Conservation (phyloP, 1,140 invertebrate species). For the Paramacrobiotus metropolitanus region DNA sequence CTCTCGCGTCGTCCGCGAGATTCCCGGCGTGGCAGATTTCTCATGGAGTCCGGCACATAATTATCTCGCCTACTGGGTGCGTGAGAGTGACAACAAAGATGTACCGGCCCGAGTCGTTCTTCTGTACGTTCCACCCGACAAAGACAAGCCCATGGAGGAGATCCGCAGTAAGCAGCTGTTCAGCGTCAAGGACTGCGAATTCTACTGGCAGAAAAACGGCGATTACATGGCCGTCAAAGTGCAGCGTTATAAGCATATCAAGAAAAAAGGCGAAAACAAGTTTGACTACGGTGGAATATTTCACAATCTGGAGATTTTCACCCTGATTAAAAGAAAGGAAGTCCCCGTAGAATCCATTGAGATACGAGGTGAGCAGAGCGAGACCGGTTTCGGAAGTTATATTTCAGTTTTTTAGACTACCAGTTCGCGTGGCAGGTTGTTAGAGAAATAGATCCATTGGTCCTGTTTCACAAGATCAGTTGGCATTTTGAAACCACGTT, state of each 20-base stretch:
- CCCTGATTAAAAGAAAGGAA: slow-evolving; percentile 54
- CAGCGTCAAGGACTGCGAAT: slow-evolving; percentile 90
- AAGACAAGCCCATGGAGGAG: too few species aligned
- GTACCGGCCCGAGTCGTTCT: slow-evolving; percentile 32
- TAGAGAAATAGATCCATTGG: not conserved
- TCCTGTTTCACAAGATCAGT: not conserved
- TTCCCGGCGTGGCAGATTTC: slow-evolving; percentile 43
- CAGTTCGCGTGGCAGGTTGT: not conserved
- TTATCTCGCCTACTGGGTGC: slow-evolving; percentile 90
- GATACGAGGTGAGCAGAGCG: slow-evolving; percentile 31
- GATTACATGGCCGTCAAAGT: slow-evolving; percentile 95
- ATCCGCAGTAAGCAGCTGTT: slow-evolving; percentile 89
- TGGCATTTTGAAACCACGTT: slow-evolving; percentile 35
- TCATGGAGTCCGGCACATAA: slow-evolving; percentile 95
- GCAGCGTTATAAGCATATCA: slow-evolving; percentile 77
- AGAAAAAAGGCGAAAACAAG: slow-evolving; percentile 55
- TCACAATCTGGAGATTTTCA: slow-evolving; percentile 97
- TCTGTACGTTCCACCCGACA: slow-evolving; percentile 34
- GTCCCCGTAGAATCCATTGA: slow-evolving; percentile 93
- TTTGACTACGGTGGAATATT: slow-evolving; percentile 86
- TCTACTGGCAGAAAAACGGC: slow-evolving; percentile 96
- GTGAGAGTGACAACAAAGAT: slow-evolving; percentile 56
- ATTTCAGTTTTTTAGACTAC: not conserved
- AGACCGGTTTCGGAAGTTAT: slow-evolving; percentile 10
- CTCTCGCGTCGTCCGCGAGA: too few species aligned